Percentiles rank a stretch among this genome's conserved stretches.
phyloP scores from a whole-genome alignment of 2,888 invertebrate species.

The Ophion ellenae region DNA sequence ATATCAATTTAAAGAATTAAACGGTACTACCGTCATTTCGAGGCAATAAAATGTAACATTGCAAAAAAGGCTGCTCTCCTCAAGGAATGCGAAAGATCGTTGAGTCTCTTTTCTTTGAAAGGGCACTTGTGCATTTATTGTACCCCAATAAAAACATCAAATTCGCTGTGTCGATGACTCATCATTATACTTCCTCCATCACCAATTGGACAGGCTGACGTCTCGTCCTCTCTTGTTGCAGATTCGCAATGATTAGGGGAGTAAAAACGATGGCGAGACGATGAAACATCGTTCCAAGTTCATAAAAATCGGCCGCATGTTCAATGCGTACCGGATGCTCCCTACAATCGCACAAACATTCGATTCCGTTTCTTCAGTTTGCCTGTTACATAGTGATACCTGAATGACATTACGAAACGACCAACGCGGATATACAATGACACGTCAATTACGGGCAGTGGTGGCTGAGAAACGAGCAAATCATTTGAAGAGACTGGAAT shows the following conservation, averaged over 20 bases:
- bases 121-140: not conserved
- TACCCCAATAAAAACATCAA: not conserved
- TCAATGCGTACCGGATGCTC: not conserved
- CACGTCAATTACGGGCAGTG: conserved; percentile 1
- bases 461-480: not conserved
- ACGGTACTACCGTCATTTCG: not conserved
- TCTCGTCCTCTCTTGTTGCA: not conserved
- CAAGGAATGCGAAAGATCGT: not conserved
- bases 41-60: not conserved
- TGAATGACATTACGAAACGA: not conserved
- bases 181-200: not conserved
- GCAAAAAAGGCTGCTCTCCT: not conserved
- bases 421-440: not conserved
- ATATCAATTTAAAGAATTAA: not conserved
- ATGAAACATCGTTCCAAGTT: not conserved
- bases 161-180: not conserved
- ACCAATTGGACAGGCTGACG: not conserved
- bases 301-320: not conserved
- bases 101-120: not conserved
- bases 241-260: not conserved
- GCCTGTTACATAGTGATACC: not conserved
- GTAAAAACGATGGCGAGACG: not conserved
- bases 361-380: not conserved
- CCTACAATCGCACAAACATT: not conserved
- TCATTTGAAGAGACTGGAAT: not conserved